Conservation (phyloP, 2,797 vertebrate genomes). For the Threskiornis aethiopicus region DNA sequence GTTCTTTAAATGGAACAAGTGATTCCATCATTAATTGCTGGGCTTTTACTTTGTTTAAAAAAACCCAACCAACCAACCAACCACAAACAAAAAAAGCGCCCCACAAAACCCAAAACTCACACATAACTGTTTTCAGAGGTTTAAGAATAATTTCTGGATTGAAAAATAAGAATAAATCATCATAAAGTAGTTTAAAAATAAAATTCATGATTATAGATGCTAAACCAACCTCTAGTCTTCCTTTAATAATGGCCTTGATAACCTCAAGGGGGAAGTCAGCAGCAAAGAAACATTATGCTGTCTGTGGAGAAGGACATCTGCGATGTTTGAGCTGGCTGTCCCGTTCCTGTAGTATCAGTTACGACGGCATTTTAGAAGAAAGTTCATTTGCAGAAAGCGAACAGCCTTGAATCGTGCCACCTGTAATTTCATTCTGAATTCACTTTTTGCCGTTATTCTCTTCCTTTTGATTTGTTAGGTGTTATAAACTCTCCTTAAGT, state of each 20-base stretch:
- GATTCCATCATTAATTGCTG: background rate
- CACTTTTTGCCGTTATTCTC: background rate
- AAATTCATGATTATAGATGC: background rate
- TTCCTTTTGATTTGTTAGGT: background rate
- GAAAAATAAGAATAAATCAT: background rate
- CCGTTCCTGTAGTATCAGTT: rapidly evolving
- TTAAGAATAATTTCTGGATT: background rate
- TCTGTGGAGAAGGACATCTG: background rate
- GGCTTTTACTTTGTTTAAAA: background rate
- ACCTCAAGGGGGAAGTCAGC: background rate
- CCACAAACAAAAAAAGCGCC: too few species aligned
- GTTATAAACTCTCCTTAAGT: background rate
- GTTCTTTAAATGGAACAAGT: background rate
- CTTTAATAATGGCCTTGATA: background rate
- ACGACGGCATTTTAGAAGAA: background rate
- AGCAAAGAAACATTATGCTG: background rate
- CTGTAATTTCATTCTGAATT: background rate
- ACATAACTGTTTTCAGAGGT: slow-evolving; percentile 9
- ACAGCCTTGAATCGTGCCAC: background rate
- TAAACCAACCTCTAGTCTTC: background rate
- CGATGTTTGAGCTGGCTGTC: background rate
- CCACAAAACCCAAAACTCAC: background rate
- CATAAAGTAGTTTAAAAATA: background rate
- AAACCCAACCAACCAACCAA: too few species aligned
- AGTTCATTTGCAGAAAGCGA: background rate